Evolutionary conservation across 2,113 vertebrate species (phyloP), one percentile per base, ranked within the genome.

Genomic region (Chaenocephalus aceratus): DNA sequence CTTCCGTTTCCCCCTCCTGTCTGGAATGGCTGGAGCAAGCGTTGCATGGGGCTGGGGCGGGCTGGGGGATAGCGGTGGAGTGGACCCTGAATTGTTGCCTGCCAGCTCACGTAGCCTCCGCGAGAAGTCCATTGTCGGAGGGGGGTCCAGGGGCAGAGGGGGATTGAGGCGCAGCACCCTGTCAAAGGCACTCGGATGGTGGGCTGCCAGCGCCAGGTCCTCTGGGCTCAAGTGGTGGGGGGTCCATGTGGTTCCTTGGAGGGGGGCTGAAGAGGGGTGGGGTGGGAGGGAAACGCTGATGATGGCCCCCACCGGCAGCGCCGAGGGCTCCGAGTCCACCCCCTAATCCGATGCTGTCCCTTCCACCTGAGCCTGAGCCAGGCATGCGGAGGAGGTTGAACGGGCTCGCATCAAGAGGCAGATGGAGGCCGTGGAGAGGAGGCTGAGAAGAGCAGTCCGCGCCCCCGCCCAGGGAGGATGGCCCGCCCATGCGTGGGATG

Each of bases 121-220:
- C 89, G 98, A 99, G 95, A 99, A 99, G 98, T 99, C 98, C 98
- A 99, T 99, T 93, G 97, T 96, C 10, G 98, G 97, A 61, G 97
- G 97, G 67, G 97, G 97, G 92, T 99, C 98, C 94, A 99, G 97
- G 92, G 97, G 96, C 96, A 99, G 95, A 93, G 98, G 96, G 93
- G 98, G 97, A 95, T 99, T 99, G 95, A 99, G 97, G 95, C 98
- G 97, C 95, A 99, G 96, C 96, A 99, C 98, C 97, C 98, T 97
- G 94, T 99, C 98, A 94, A 99, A 99, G 98, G 98, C 97, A 99
- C 98, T 99, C 96, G 98, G 98, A 95, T 99, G 98, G 96, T 99
- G 98, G 94, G 97, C 97, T 95, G 97, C 97, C 95, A 99, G 96
- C 94, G 97, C 97, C 97, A 99, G 96, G 94, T 99, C 97, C 96